phyloP scores from a whole-genome alignment of 2,888 invertebrate genomes.

The Tromatobia lineatoria region DNA sequence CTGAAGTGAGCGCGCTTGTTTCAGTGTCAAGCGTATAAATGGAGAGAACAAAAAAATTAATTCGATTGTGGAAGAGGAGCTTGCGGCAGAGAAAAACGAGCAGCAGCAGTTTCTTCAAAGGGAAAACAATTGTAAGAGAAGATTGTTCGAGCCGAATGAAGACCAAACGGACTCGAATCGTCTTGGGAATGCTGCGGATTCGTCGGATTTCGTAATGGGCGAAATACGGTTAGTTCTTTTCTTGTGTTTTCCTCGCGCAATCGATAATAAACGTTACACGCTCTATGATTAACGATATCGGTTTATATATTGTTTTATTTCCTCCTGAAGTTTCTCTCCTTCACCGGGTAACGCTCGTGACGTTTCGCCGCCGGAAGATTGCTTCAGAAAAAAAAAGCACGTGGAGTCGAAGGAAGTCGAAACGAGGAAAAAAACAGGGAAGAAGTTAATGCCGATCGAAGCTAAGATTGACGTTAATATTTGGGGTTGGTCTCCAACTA shows the following conservation, averaged over 20 bases:
- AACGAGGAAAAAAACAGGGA: background rate
- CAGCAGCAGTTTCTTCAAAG: constrained; percentile 49
- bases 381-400: background rate
- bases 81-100: constrained; percentile 1
- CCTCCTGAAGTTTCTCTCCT: constrained; percentile 32
- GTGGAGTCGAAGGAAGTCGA: background rate
- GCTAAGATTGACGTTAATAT: background rate
- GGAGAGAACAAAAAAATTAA: constrained; percentile 3
- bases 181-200: constrained; percentile 45
- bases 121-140: constrained; percentile 59
- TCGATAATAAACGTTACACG: background rate
- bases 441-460: background rate
- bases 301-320: constrained; percentile 11
- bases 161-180: constrained; percentile 41
- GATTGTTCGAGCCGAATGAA: constrained; percentile 64
- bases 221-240: constrained; percentile 49
- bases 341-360: background rate
- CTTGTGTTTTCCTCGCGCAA: background rate
- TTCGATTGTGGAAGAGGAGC: background rate
- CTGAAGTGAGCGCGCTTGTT: background rate
- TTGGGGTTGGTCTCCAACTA: constrained; percentile 63
- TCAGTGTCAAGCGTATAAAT: constrained; percentile 41
- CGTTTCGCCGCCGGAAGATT: background rate
- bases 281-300: background rate
- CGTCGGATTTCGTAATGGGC: constrained; percentile 21